Conservation (phyloP, 2,797 vertebrate genomes). For the Sardinella longiceps region DNA sequence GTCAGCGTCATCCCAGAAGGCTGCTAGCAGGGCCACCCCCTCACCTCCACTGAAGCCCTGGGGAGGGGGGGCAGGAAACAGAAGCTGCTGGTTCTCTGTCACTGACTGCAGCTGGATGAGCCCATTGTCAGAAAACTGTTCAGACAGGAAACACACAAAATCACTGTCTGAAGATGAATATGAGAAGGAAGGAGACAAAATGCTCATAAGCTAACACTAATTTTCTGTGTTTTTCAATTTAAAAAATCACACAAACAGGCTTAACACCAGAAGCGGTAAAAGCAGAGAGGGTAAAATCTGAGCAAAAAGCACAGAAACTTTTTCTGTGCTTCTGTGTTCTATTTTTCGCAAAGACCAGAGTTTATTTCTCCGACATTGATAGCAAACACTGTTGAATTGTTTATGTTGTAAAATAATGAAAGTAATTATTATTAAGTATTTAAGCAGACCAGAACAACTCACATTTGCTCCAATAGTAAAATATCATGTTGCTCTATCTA, state of each 20-base stretch:
- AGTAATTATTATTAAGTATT: too few relatives aligned
- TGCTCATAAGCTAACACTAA: too few relatives aligned
- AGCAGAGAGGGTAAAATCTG: too few relatives aligned
- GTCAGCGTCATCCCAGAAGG: conserved; percentile 84
- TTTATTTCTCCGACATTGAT: too few relatives aligned
- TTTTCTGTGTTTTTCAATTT: neutral
- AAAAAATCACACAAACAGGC: neutral
- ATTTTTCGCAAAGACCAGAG: too few relatives aligned
- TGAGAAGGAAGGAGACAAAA: neutral
- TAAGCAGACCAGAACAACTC: too few relatives aligned
- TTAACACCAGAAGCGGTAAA: neutral
- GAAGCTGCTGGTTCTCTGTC: conserved; percentile 74
- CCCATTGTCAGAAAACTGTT: conserved; percentile 84
- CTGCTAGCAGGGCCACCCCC: conserved; percentile 73
- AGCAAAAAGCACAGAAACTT: too few relatives aligned
- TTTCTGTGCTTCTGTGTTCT: too few relatives aligned
- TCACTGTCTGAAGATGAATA: neutral
- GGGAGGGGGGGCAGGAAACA: conserved; percentile 72
- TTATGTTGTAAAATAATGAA: too few relatives aligned
- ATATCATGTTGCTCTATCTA: too few relatives aligned
- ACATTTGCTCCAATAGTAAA: too few relatives aligned
- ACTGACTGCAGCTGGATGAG: conserved; percentile 77
- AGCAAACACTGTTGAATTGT: too few relatives aligned
- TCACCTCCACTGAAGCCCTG: conserved; percentile 70
- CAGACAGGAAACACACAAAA: neutral